These are phyloP conservation scores for Rhabditoides inermis DNA, from an alignment of 2,888 invertebrate genomes.

Conservation along the genomic window DNA sequence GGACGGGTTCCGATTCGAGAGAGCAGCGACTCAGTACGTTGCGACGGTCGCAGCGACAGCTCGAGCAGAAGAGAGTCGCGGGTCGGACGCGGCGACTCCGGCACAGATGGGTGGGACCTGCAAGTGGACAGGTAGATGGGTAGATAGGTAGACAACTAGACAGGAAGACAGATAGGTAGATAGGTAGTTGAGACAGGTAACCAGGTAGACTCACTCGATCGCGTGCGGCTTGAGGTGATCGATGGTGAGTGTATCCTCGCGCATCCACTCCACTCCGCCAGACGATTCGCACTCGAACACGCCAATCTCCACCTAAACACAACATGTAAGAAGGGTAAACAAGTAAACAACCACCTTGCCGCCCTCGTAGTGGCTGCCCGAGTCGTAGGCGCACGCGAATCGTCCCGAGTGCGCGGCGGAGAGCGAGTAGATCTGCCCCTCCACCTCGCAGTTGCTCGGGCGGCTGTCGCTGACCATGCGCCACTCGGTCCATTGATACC, in stretches of 20 bases:
- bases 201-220: no score
- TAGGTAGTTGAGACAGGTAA: no score
- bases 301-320: constrained; percentile 62
- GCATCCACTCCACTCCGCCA: constrained; percentile 59
- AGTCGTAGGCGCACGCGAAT: constrained; percentile 91
- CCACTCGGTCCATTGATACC: constrained; percentile 43
- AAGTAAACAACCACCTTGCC: constrained; percentile 1
- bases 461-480: constrained; percentile 43
- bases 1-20: constrained; percentile 5
- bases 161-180: no score
- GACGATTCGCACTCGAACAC: constrained; percentile 99
- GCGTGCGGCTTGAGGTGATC: no score
- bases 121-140: no score
- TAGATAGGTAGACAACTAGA: no score
- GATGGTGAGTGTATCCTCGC: constrained; percentile 40
- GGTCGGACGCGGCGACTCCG: constrained; percentile 1
- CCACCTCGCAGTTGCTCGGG: constrained; percentile 42
- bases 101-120: no score
- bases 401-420: constrained; percentile 95
- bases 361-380: constrained; percentile 55
- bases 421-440: constrained; percentile 57
- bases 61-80: constrained; percentile 6
- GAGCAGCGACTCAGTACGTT: constrained; percentile 7
- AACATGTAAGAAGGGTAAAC: neutral
- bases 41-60: constrained; percentile 6